Conservation (phyloP, 2,113 vertebrate species). For the Oreochromis aureus region DNA sequence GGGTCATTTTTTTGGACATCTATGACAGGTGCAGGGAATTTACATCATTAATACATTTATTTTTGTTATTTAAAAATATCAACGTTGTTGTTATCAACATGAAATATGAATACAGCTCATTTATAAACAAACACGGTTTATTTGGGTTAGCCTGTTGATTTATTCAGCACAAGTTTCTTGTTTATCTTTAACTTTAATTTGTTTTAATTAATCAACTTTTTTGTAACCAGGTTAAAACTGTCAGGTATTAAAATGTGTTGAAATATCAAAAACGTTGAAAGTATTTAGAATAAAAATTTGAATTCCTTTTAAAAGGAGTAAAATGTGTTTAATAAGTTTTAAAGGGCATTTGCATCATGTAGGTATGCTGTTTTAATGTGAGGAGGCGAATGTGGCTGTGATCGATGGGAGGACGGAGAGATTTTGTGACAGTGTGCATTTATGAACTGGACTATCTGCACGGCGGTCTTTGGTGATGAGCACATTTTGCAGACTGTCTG, state of each 20-base stretch:
- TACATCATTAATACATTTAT: neutral
- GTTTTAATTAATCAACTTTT: neutral
- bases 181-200: neutral
- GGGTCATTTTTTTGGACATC: neutral
- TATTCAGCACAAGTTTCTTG: neutral
- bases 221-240: neutral
- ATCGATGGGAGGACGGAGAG: neutral
- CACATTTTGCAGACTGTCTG: neutral
- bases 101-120: neutral
- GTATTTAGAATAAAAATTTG: neutral
- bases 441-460: neutral
- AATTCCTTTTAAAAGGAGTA: neutral
- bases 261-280: neutral
- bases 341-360: neutral
- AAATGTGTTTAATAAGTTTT: neutral
- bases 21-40: neutral
- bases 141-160: neutral
- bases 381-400: neutral
- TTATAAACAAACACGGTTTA: neutral
- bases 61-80: neutral
- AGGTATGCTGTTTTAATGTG: neutral
- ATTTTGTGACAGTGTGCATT: neutral
- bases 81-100: neutral
- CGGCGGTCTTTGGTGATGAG: neutral
- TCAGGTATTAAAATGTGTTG: neutral